These are phyloP conservation scores for Falco rusticolus DNA, from an alignment of 2,797 vertebrate genomes.

Conservation along the genomic window DNA sequence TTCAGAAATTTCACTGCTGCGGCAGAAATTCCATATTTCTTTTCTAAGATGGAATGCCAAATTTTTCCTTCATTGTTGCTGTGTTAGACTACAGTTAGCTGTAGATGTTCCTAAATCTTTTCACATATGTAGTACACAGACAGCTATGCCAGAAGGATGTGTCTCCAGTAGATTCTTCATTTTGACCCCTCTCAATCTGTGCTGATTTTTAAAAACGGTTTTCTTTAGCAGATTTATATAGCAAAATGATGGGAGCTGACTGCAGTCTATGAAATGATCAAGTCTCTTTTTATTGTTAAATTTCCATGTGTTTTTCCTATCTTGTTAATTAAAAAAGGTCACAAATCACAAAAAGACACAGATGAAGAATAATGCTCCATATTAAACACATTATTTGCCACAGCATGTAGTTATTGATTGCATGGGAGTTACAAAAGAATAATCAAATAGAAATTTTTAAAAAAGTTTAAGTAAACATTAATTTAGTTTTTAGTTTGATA, in stretches of 20 bases:
- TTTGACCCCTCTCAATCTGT: background rate
- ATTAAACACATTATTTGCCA: background rate
- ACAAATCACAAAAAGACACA: background rate
- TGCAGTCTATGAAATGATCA: background rate
- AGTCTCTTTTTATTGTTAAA: background rate
- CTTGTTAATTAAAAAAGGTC: background rate
- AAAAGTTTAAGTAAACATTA: background rate
- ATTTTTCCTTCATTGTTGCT: background rate
- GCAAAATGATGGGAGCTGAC: background rate
- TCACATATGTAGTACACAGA: background rate
- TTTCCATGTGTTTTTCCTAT: background rate
- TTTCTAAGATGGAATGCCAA: background rate
- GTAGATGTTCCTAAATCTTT: background rate
- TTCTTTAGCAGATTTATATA: background rate
- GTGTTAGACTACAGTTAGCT: background rate
- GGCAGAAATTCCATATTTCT: background rate
- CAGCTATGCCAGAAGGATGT: background rate
- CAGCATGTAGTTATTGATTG: background rate
- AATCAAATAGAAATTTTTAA: background rate
- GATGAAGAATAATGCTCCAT: background rate
- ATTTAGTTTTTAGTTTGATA: background rate
- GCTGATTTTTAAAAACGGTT: background rate
- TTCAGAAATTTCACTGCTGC: background rate
- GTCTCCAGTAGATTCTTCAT: background rate
- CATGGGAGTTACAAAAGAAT: background rate